These are phyloP conservation scores for Chiloscyllium plagiosum DNA, from an alignment of 2,113 vertebrate species.

Conservation along the genomic window DNA sequence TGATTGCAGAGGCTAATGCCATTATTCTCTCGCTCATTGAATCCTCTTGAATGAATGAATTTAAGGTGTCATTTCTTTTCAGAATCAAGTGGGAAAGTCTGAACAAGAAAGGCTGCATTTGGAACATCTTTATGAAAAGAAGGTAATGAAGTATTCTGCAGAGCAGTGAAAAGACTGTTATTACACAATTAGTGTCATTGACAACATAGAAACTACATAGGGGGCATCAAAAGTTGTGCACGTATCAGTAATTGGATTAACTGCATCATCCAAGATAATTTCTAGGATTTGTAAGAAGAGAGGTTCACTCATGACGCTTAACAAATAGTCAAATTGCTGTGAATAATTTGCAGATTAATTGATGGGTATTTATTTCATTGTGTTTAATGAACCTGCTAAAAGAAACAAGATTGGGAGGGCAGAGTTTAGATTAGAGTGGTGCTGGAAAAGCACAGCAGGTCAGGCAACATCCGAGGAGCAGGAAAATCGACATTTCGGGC, in stretches of 20 bases:
- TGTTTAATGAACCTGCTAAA: neutral
- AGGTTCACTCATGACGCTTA: neutral
- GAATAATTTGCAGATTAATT: constrained; percentile 5
- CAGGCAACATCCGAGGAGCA: too few relatives aligned
- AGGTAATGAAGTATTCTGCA: constrained; percentile 60
- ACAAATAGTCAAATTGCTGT: neutral
- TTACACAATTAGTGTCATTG: neutral
- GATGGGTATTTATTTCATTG: neutral
- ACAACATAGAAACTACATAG: neutral
- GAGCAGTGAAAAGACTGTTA: constrained; percentile 22
- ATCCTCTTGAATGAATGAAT: neutral
- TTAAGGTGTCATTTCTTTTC: constrained; percentile 42
- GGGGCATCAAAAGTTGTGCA: neutral
- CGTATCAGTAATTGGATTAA: neutral
- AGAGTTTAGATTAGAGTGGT: too few relatives aligned
- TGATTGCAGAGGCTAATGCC: too few relatives aligned
- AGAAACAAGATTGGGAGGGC: neutral
- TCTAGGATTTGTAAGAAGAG: neutral
- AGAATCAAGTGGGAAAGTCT: constrained; percentile 75
- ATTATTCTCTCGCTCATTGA: too few relatives aligned
- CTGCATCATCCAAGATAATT: neutral
- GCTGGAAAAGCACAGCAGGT: too few relatives aligned
- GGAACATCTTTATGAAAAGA: constrained; percentile 66
- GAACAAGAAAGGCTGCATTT: constrained; percentile 68
- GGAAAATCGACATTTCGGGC: too few relatives aligned